These are phyloP conservation scores for Lycaon pictus DNA, from an alignment of 2,113 vertebrate species.

Conservation along the genomic window DNA sequence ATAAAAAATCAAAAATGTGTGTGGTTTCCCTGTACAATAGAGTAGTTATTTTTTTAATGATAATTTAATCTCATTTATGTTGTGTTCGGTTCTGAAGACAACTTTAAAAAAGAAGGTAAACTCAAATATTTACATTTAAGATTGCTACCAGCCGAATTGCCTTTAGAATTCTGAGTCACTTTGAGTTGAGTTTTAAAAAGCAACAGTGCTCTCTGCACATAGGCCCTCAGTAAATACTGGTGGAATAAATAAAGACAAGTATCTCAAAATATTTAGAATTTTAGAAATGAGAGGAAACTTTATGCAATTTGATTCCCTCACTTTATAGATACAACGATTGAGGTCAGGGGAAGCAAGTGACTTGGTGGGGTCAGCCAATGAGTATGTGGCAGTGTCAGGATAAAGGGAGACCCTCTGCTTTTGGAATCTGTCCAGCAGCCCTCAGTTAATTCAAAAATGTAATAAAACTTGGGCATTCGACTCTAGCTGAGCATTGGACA, in stretches of 20 bases:
- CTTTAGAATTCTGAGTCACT: not conserved
- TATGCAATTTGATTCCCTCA: not conserved
- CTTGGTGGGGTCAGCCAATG: not conserved
- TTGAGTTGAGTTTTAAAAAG: not conserved
- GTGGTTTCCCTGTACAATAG: not conserved
- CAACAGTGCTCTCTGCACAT: not conserved
- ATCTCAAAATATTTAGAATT: not conserved
- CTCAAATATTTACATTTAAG: not conserved
- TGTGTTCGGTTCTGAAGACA: not conserved
- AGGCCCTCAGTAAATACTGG: not conserved
- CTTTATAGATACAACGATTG: not conserved
- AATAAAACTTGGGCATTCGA: not conserved
- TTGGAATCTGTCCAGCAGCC: not conserved
- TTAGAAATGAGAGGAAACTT: not conserved
- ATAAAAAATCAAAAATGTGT: not conserved
- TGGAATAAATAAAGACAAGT: not conserved
- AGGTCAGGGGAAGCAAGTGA: not conserved
- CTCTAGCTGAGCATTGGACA: not conserved
- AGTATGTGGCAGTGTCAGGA: not conserved
- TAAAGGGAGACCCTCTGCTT: not conserved
- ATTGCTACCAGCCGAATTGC: not conserved
- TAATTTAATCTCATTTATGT: slow-evolving; percentile 14
- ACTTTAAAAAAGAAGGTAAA: not conserved
- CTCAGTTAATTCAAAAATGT: not conserved
- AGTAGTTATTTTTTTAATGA: not conserved